Evolutionary conservation across 2,888 invertebrate genomes (phyloP).

Genomic region (Xestia ashworthii): DNA sequence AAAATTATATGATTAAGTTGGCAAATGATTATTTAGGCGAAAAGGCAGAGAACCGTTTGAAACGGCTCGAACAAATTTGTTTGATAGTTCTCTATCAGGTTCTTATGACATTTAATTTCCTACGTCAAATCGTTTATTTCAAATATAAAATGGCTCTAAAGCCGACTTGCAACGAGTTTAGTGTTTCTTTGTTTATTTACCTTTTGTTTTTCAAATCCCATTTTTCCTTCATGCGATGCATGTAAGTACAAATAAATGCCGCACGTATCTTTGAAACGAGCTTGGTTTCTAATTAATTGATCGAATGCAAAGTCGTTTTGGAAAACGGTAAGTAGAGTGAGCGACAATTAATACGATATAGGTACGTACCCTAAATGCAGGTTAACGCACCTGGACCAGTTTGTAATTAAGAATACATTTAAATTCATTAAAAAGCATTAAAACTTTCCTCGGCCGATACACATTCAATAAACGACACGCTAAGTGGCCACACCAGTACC

Average conservation of each 20-base stretch:
- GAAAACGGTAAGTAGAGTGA: slow-evolving; percentile 62
- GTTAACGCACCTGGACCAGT: slow-evolving; percentile 87
- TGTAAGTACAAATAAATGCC: background rate
- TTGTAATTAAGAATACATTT: slow-evolving; percentile 89
- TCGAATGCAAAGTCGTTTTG: slow-evolving; percentile 40
- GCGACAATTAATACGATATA: slow-evolving; percentile 55
- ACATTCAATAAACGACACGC: slow-evolving; percentile 76
- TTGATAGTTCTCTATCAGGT: background rate
- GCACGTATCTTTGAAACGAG: slow-evolving; percentile 21
- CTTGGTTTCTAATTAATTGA: slow-evolving; percentile 39
- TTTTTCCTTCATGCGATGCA: background rate
- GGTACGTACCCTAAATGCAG: slow-evolving; percentile 76
- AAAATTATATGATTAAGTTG: too few relatives aligned
- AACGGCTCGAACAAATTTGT: background rate
- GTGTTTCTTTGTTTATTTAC: background rate
- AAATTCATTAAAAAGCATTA: slow-evolving; percentile 89
- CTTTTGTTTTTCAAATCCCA: background rate
- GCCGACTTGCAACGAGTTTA: background rate
- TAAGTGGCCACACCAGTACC: slow-evolving; percentile 78
- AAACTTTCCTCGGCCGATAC: slow-evolving; percentile 83
- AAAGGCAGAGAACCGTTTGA: too few relatives aligned
- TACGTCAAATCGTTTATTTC: background rate
- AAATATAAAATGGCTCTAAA: background rate
- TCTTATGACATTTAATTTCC: background rate
- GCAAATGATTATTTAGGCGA: too few relatives aligned